Conservation (phyloP, 2,888 invertebrate species). For the Lysandra coridon region DNA sequence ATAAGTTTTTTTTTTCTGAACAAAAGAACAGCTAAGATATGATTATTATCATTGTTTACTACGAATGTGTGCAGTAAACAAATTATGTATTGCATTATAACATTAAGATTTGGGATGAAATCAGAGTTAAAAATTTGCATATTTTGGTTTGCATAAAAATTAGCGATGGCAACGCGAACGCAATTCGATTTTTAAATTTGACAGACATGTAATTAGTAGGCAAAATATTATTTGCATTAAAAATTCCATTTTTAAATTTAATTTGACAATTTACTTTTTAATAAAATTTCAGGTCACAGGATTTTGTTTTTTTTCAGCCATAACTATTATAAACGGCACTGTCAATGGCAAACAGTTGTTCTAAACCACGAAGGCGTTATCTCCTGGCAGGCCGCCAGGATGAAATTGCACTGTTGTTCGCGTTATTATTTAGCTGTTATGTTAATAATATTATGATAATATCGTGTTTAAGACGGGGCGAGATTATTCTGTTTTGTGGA, state of each 20-base stretch:
- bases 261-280: background rate
- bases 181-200: background rate
- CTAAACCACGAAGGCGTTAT: conserved; percentile 23
- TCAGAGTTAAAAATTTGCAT: too few relatives aligned
- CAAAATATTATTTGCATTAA: too few relatives aligned
- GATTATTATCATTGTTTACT: too few relatives aligned
- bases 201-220: background rate
- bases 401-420: conserved; percentile 8
- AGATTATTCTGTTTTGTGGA: background rate
- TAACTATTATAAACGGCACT: conserved; percentile 2
- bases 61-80: too few relatives aligned
- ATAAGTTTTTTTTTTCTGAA: background rate
- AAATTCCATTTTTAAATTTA: conserved; percentile 1
- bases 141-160: too few relatives aligned
- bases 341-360: conserved; percentile 16
- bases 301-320: background rate
- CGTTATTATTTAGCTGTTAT: conserved; percentile 22
- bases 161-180: background rate
- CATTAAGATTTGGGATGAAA: too few relatives aligned
- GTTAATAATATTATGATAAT: conserved; percentile 18
- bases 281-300: background rate
- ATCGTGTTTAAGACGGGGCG: background rate
- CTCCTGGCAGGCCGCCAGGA: conserved; percentile 26
- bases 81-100: too few relatives aligned
- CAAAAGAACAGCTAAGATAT: too few relatives aligned